These are phyloP conservation scores for Leptura quadrifasciata DNA, from an alignment of 2,888 invertebrate genomes.

Conservation along the genomic window DNA sequence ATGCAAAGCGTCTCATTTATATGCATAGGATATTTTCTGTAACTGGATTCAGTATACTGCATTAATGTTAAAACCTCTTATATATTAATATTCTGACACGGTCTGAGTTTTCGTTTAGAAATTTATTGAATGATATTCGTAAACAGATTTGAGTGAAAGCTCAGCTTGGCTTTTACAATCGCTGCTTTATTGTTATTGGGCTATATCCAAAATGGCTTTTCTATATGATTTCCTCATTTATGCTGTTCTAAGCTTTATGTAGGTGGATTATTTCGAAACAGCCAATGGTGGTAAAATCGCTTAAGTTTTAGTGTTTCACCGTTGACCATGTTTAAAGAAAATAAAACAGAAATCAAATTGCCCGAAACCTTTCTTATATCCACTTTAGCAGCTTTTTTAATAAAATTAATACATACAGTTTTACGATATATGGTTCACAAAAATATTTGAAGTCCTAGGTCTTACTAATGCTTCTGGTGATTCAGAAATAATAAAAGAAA, in stretches of 20 bases:
- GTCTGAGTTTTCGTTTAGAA: slow-evolving; percentile 42
- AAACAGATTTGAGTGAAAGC: slow-evolving; percentile 51
- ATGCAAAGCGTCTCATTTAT: slow-evolving; percentile 62
- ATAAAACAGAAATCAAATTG: slow-evolving; percentile 18
- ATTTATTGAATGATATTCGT: slow-evolving; percentile 54
- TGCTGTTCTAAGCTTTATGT: slow-evolving; percentile 20
- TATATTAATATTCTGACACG: slow-evolving; percentile 63
- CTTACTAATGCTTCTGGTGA: too few relatives aligned
- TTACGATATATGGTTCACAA: too few relatives aligned
- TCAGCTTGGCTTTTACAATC: slow-evolving; percentile 37
- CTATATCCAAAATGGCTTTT: slow-evolving; percentile 48
- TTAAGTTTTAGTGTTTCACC: slow-evolving; percentile 13
- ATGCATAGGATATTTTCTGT: slow-evolving; percentile 66
- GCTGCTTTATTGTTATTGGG: slow-evolving; percentile 50
- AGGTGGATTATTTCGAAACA: slow-evolving; percentile 24
- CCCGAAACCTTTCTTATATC: not conserved
- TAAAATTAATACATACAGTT: not conserved
- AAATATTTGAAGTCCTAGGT: too few relatives aligned
- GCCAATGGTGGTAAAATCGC: slow-evolving; percentile 14
- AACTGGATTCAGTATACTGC: slow-evolving; percentile 58
- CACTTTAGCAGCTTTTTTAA: not conserved
- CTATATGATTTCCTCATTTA: slow-evolving; percentile 48
- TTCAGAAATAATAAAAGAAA: too few relatives aligned
- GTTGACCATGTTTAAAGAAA: slow-evolving; percentile 11
- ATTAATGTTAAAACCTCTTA: slow-evolving; percentile 57